Conservation (phyloP, 1,140 invertebrate genomes). For the Drosophila pachea region DNA sequence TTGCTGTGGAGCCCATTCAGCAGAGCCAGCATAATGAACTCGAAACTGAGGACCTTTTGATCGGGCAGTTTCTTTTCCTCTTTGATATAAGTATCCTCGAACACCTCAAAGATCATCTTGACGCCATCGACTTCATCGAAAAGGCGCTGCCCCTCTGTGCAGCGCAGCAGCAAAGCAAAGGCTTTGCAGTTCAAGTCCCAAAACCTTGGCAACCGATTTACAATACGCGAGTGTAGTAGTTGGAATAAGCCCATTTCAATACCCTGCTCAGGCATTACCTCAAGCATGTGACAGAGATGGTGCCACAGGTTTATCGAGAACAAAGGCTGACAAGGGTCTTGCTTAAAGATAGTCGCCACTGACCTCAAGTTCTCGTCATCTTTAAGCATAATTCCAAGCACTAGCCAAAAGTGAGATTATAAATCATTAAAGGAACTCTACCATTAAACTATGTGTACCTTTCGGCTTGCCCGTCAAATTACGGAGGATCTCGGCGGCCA, state of each 20-base stretch:
- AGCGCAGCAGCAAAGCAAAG: slow-evolving; percentile 64
- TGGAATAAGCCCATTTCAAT: slow-evolving; percentile 66
- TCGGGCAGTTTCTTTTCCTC: slow-evolving; percentile 3
- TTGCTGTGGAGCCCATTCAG: slow-evolving; percentile 69
- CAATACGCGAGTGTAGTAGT: slow-evolving; percentile 48
- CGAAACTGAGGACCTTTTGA: slow-evolving; percentile 48
- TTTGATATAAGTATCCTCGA: slow-evolving; percentile 1
- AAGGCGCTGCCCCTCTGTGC: slow-evolving; percentile 55
- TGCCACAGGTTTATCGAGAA: slow-evolving; percentile 58
- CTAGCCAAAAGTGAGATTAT: slow-evolving; percentile 16
- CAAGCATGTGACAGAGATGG: slow-evolving; percentile 62
- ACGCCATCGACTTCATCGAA: slow-evolving; percentile 63
- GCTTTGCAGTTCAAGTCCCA: slow-evolving; percentile 60
- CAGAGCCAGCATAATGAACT: slow-evolving; percentile 51
- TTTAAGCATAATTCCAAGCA: slow-evolving; percentile 42
- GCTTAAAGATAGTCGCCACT: slow-evolving; percentile 45
- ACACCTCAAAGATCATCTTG: slow-evolving; percentile 46
- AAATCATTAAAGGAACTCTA: background rate
- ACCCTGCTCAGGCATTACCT: slow-evolving; percentile 49
- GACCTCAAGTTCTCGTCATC: slow-evolving; percentile 41
- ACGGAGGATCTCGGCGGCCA: slow-evolving; percentile 53
- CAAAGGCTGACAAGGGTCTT: slow-evolving; percentile 50
- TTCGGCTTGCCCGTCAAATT: slow-evolving; percentile 63
- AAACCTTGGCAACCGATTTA: slow-evolving; percentile 38
- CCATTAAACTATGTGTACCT: slow-evolving; percentile 31